phyloP scores from a whole-genome alignment of 2,797 vertebrate species.

The Anisognathus igniventris region DNA sequence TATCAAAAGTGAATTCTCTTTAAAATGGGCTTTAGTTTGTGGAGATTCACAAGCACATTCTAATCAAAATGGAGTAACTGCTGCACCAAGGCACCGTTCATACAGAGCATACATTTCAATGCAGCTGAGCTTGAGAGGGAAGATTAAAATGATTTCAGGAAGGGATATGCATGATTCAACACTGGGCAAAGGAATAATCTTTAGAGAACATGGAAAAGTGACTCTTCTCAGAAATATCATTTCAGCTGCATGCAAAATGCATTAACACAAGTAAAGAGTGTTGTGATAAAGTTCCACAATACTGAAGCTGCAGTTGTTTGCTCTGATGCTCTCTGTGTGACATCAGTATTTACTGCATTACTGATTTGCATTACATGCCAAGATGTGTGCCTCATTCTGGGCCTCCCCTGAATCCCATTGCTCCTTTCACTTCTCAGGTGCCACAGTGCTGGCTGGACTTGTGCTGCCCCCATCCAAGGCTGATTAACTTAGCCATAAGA shows the following conservation, averaged over 20 bases:
- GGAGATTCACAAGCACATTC: not conserved
- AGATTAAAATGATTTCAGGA: constrained; percentile 44
- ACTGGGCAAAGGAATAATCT: constrained; percentile 14
- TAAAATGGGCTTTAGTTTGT: not conserved
- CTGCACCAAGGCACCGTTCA: constrained; percentile 9
- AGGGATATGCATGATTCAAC: constrained; percentile 41
- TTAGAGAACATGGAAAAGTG: constrained; percentile 23
- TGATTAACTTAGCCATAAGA: not conserved
- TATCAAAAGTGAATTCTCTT: not conserved
- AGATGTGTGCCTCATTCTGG: not conserved
- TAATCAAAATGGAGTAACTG: constrained; percentile 23
- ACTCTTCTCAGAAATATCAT: constrained; percentile 14
- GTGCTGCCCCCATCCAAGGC: not conserved
- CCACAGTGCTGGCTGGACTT: not conserved
- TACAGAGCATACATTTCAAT: not conserved
- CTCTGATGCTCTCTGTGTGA: not conserved
- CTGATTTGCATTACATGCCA: not conserved
- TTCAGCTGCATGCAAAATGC: not conserved
- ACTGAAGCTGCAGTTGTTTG: not conserved
- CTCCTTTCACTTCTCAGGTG: not conserved
- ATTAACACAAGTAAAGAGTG: not conserved
- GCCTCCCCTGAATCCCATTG: not conserved
- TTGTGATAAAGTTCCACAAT: not conserved
- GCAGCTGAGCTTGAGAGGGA: constrained; percentile 4
- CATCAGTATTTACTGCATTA: not conserved